Base-by-base conservation (phyloP, 2,113 vertebrate species). In the Phrynosoma platyrhinos region DNA sequence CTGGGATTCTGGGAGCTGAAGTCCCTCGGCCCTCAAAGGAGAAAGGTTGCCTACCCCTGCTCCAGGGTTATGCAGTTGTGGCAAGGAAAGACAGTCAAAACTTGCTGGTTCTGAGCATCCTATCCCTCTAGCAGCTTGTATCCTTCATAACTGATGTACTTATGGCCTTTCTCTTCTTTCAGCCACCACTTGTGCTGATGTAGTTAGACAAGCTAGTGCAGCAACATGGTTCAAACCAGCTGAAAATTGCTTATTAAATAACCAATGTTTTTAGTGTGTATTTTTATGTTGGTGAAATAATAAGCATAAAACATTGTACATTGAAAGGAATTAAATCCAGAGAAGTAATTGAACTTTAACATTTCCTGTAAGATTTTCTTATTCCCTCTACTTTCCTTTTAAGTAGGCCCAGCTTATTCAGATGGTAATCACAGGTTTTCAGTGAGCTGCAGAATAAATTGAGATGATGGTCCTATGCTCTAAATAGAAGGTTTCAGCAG, bases 391-490 rank as follows among this genome's bases (percentile, higher is more conserved):
- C 13, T 20, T 66, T 78, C 71, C 25, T 84, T 78, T 21, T 21
- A 52, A 52, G 36, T n/a, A 62, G 42, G 68, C 47, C 47, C 55
- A 30, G 18, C 16, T 62, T 82, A 27, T 66, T 86, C 69, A 27
- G 32, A 36, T 79, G 66, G 64, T 88, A 88, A 86, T 91, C 79
- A 79, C 66, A 84, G 80, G 87, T 68, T 84, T 91, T 89, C 84
- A 76, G 20, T 58, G 68, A 82, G 53, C 55, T 32, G 58, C 30
- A 36, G 25, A 32, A 75, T 80, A 74, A 74, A 83, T 20, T 30
- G 75, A 84, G 80, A 58, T 47, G 80, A 64, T 71, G 69, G 68
- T 74, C 77, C 76, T 76, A 83, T 89, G 81, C 82, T 62, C 53
- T 75, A 87, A 89, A 87, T 77, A 84, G 84, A 91, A 77, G 77